Evolutionary conservation across 2,888 invertebrate genomes (phyloP), one percentile per base, ranked within the genome.

Genomic region (Drosophila merina): DNA sequence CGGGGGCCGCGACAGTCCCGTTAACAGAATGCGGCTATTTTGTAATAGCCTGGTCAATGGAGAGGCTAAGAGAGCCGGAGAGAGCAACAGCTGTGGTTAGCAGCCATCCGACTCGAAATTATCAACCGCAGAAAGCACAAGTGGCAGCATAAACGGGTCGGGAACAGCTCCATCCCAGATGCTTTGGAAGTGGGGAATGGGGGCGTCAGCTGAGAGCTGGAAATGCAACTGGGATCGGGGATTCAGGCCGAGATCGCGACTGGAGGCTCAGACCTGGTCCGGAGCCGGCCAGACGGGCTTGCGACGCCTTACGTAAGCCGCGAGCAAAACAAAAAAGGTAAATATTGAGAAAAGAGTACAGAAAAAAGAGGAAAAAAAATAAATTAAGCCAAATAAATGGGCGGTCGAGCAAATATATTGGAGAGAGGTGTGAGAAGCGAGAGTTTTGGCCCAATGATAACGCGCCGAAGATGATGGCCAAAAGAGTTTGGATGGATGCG

Each of bases 281-380:
- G 69, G 42, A 62, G 70, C 70, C 69, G 69, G 74, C 64, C 60
- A 52, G 66, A 67, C 63, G 62, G 56, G 70, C 68, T 73, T 54
- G 28, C 56, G 71, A 55, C 50, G 70, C 56, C 57, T 85, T 85
- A 85, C 74, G 80, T 85, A 85, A 85, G 85, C 71, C 38, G 55
- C 57, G 80, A 85, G 85, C 84, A 85, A 85, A 85, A 85, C 84
- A 82, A 82, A 85, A 86, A 85, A 86, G 84, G 84, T 85, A 85
- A 85, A 85, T 85, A 85, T 85, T 82, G 76, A 73, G 67, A 69
- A 74, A 79, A 75, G 49, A 52, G 59, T 44, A 71, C 57, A 69
- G 44, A 68, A 57, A 70, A 59, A 70, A 56, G 47, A 59, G 33
- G 42, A 63, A 55, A 69, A 69, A 60, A 79, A 74, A 77, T 72